Evolutionary conservation across 2,113 vertebrate genomes (phyloP).

Genomic region (Scopus umbretta): DNA sequence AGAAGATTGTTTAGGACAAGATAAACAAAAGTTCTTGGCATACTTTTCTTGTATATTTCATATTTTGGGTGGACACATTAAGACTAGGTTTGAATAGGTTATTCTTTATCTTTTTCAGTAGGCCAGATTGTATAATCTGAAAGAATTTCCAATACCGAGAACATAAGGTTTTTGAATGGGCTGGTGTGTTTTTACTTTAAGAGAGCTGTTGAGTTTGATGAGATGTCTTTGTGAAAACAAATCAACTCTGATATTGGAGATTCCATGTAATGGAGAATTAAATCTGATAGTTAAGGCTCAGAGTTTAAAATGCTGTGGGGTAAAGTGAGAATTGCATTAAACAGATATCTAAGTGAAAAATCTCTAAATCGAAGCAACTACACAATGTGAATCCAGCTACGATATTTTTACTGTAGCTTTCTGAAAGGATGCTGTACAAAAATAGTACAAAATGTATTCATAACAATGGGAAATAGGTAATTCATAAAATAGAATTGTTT

Average conservation of each 20-base stretch:
- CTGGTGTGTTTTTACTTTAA: background rate
- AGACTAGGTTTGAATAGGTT: background rate
- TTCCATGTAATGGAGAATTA: background rate
- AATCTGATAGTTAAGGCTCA: background rate
- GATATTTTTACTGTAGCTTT: background rate
- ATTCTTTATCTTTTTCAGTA: background rate
- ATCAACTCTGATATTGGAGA: background rate
- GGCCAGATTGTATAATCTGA: background rate
- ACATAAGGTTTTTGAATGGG: background rate
- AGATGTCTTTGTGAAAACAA: background rate
- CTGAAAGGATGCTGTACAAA: background rate
- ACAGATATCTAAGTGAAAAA: background rate
- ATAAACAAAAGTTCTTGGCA: fast-evolving
- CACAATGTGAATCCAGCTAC: background rate
- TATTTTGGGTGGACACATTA: background rate
- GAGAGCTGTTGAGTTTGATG: background rate
- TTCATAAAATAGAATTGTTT: background rate
- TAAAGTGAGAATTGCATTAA: background rate
- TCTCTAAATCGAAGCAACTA: background rate
- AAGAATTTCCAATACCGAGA: background rate
- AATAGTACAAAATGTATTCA: background rate
- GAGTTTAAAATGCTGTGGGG: background rate
- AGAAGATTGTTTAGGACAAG: background rate
- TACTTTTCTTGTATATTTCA: background rate
- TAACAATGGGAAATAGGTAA: background rate